These are phyloP conservation scores for Aythya baeri DNA, from an alignment of 2,113 vertebrate genomes.

Conservation along the genomic window DNA sequence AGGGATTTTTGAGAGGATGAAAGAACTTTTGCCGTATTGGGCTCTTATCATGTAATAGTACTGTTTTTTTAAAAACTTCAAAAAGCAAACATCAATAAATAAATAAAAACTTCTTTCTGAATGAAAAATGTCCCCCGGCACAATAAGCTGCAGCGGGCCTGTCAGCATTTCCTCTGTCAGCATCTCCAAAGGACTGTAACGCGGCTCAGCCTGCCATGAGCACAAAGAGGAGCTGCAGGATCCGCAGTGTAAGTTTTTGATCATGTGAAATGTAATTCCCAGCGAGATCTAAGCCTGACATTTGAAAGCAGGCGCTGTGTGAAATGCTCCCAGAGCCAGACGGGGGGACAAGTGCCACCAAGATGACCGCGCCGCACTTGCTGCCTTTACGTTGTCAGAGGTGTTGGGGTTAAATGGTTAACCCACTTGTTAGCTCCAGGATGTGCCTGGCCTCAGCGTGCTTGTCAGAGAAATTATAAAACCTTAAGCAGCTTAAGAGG, in stretches of 20 bases:
- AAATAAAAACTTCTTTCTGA: neutral
- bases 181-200: neutral
- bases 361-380: neutral
- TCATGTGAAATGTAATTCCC: neutral
- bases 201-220: neutral
- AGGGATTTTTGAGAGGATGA: slow-evolving; percentile 45
- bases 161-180: neutral
- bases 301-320: neutral
- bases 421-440: neutral
- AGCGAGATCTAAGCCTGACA: neutral
- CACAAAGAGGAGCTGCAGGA: neutral
- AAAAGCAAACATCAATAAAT: slow-evolving; percentile 48
- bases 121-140: neutral
- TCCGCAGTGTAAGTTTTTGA: neutral
- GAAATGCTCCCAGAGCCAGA: neutral
- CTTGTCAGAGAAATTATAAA: neutral
- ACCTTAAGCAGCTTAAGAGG: neutral
- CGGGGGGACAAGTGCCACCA: neutral
- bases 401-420: neutral
- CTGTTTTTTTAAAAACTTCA: neutral
- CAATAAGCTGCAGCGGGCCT: neutral
- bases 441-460: neutral
- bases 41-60: neutral
- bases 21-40: neutral
- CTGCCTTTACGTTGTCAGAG: neutral